phyloP scores from a whole-genome alignment of 2,888 invertebrate species.

The Eulithis prunata region DNA sequence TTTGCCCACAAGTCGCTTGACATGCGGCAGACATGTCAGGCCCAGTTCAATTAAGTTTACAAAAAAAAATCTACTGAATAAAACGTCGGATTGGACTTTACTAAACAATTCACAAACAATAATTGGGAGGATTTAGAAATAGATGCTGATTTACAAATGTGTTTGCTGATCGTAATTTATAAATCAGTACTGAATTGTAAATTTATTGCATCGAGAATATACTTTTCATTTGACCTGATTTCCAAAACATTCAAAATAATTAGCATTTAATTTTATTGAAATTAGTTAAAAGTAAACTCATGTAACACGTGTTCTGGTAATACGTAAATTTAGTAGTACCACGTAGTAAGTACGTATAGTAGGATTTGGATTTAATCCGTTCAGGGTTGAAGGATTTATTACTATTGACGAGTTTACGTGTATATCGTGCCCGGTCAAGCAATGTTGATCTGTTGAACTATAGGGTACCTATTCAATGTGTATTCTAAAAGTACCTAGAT shows the following conservation, averaged over 20 bases:
- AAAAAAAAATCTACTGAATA: neutral
- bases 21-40: no score
- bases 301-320: conserved; percentile 15
- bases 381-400: conserved; percentile 2
- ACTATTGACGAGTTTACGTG: neutral
- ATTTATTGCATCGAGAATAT: conserved; percentile 24
- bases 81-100: no score
- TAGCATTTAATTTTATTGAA: conserved; percentile 24
- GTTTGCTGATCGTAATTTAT: conserved; percentile 2
- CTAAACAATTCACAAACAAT: no score
- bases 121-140: neutral
- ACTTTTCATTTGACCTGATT: conserved; percentile 17
- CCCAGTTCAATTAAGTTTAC: conserved; percentile 15
- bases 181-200: conserved; percentile 24
- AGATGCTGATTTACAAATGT: conserved; percentile 9
- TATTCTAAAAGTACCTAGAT: neutral
- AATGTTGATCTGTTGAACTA: neutral
- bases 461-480: neutral
- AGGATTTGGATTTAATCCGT: conserved; percentile 29
- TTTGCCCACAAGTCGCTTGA: no score
- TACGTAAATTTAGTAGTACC: conserved; percentile 7
- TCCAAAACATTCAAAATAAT: conserved; percentile 32
- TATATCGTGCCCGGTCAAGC: conserved; percentile 6
- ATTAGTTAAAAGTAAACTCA: conserved; percentile 17
- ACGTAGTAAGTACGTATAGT: neutral